Base-by-base conservation (phyloP, 2,113 vertebrate genomes). In the Morone chrysops region DNA sequence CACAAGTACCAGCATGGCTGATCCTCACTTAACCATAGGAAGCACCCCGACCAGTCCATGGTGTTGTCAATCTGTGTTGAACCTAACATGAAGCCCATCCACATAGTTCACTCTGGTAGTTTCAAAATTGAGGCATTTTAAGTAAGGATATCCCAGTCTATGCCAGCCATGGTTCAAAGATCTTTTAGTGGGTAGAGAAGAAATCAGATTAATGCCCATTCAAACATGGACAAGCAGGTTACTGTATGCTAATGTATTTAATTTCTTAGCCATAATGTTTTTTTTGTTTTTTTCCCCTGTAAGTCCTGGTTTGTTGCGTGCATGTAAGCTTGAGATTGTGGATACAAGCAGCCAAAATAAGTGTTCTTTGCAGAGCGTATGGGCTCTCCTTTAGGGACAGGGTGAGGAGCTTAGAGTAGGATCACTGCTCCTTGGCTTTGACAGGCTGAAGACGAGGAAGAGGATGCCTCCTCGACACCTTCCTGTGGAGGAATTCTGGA, bases 1-100 rank as follows among this genome's bases (percentile, higher is more conserved):
- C 79, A 85, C 66, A 63, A 75, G 22, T 12, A 81, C 67, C 69
- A 65, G 85, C 87, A 90, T 83, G 88, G 57, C 63, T 63, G 59
- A 83, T 69, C 70, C 63, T 84, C 79, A 82, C 72, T 56, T 59
- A 41, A 69, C 79, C 85, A 91, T 72, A 78, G 57, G 59, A 8
- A 68, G 60, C 81, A 84, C 69, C 69, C 66, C 14, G 10, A 78
- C 54, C 71, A 48, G 17, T 65, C 61, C n/a, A 22, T 20, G 25
- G 47, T 71, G 36, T 78, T 50, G 11, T 80, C 56, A 69, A 5
- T 75, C 60, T 68, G 59, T 72, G 56, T 40, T 31, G 41, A 79
- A 53, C 41, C 66, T 53, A 65, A 72, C 47, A 38, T n/a, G 45
- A 80, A 83, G 54, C 74, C 66, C 62, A 54, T 70, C 63, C 63